These are phyloP conservation scores for Pyrocephalus nanus DNA, from an alignment of 2,797 vertebrate genomes.

Conservation along the genomic window DNA sequence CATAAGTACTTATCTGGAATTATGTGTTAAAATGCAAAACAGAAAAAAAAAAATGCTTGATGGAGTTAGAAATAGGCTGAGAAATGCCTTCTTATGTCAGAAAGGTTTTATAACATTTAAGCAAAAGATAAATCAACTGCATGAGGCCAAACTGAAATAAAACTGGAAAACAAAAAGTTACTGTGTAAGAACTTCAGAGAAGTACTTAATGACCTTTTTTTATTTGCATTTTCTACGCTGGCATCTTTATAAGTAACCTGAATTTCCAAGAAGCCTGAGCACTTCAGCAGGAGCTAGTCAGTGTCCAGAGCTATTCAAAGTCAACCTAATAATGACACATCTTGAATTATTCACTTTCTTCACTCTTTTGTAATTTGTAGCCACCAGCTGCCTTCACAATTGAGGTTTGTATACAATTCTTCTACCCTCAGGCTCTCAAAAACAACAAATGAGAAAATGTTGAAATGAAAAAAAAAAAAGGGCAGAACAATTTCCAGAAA, in stretches of 20 bases:
- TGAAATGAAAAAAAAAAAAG: no score
- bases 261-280: background rate
- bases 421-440: background rate
- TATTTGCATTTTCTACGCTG: background rate
- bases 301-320: background rate
- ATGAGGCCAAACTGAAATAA: background rate
- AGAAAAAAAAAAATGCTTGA: background rate
- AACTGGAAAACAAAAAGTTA: background rate
- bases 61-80: background rate
- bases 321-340: background rate
- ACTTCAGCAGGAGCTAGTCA: background rate
- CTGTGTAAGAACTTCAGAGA: background rate
- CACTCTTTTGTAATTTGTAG: background rate
- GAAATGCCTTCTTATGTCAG: background rate
- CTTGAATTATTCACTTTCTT: background rate
- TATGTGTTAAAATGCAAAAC: background rate
- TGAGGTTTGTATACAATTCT: background rate
- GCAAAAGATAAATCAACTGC: background rate
- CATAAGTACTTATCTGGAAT: background rate
- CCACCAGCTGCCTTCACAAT: background rate
- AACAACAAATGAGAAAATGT: background rate
- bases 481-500: background rate
- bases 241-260: background rate
- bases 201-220: background rate
- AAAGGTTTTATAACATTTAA: background rate